Evolutionary conservation across 2,797 vertebrate species (phyloP), one percentile per base, ranked within the genome.

Genomic region (Echiichthys vipera): DNA sequence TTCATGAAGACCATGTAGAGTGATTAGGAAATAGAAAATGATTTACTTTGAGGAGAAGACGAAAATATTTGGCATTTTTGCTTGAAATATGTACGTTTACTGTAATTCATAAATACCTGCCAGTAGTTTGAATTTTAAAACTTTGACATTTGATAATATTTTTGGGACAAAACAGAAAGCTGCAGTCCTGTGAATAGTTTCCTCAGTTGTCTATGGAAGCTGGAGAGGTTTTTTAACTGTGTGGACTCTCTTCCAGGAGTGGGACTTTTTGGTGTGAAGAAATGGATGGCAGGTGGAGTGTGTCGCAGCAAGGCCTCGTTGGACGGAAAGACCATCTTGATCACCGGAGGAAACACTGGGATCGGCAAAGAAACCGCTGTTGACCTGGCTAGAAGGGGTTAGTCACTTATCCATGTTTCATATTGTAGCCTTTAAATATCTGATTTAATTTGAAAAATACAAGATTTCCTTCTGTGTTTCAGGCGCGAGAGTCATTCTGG

Each of bases 281-380:
- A 73, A 79, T 92, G 88, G 88, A 62, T 91, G 57, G 84, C 89
- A 42, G 89, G 88, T 25, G 84, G 88, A 18, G 83, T 86, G 56
- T 91, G 86, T 66, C 39, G 8, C 43, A 92, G 88, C 80, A 81
- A 55, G 58, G 83, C 74, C 13, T 18, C 68, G 2, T 27, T 93
- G 58, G 83, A 85, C 22, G 88, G 89, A 50, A 92, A 93, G 57
- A 92, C 87, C 0, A 79, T 91, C 27, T 59, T 92, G 63, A 90
- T 92, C 56, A 91, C 92, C 2, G 89, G 92, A 24, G 86, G 80
- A 61, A 92, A 93, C 80, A 89, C 90, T 22, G 90, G 90, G 30
- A 92, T 92, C 10, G 90, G 92, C 39, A 92, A 90, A 79, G 89
- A 91, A 74, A 89, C 89, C 0, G 88, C 90, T 8, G 68, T 87